A percentile compares a stretch with the other conserved stretches of the same genome.
Evolutionary conservation across 2,888 invertebrate species (phyloP).

Genomic region (Orthosia gracilis): DNA sequence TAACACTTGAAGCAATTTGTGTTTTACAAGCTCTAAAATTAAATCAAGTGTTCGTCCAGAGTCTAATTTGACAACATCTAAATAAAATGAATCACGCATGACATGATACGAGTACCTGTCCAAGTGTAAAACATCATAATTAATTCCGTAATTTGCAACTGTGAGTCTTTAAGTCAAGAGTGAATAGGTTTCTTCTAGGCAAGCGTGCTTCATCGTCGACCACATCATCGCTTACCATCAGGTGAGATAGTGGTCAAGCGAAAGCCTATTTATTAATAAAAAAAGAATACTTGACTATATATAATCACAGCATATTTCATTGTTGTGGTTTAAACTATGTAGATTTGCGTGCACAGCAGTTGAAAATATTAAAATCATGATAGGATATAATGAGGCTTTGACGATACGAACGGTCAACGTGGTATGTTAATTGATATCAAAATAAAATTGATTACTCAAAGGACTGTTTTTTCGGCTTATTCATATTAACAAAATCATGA

Average conservation of each 20-base stretch:
- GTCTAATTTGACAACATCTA: neutral
- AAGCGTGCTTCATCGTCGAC: no score
- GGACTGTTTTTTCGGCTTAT: constrained; percentile 16
- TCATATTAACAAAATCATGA: constrained; percentile 26
- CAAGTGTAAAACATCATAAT: neutral
- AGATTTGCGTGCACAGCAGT: neutral
- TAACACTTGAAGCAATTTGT: neutral
- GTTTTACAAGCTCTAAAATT: neutral
- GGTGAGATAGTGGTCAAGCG: no score
- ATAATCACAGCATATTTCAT: neutral
- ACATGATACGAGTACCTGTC: no score
- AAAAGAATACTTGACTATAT: no score
- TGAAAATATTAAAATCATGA: constrained; percentile 25
- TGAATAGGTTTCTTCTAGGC: no score
- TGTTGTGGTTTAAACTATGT: constrained; percentile 8
- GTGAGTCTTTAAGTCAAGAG: no score
- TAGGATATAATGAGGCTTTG: constrained; percentile 9
- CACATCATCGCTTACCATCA: no score
- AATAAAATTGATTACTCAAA: constrained; percentile 22
- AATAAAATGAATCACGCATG: neutral
- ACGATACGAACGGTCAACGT: neutral
- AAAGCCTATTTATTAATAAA: no score
- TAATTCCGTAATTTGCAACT: constrained; percentile 10
- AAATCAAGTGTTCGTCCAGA: neutral
- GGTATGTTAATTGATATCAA: constrained; percentile 13